Percentiles rank a stretch among this genome's conserved stretches.
Evolutionary conservation across 2,888 invertebrate genomes (phyloP).

Genomic region (Dromius quadrimaculatus): DNA sequence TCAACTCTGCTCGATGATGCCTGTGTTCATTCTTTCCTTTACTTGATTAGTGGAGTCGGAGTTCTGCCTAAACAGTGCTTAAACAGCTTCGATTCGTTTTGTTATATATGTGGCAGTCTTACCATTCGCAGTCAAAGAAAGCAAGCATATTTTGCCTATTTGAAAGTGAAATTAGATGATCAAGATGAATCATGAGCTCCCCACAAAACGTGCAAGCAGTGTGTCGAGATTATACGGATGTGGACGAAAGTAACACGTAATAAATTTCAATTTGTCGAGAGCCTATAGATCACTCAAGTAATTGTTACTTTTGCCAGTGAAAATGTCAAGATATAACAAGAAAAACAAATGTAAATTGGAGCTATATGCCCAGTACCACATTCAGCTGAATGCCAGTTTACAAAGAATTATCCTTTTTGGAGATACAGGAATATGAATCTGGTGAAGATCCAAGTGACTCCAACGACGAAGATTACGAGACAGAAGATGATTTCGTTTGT

Average conservation of each 20-base stretch:
- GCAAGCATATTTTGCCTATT: constrained; percentile 55
- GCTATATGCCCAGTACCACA: constrained; percentile 12
- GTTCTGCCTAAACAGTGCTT: no score
- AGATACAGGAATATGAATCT: no score
- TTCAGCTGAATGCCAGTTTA: constrained; percentile 10
- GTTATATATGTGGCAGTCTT: background rate
- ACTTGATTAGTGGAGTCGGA: no score
- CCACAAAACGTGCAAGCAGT: constrained; percentile 54
- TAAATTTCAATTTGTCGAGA: constrained; percentile 54
- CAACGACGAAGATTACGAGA: no score
- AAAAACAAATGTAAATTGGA: constrained; percentile 4
- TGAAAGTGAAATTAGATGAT: constrained; percentile 54
- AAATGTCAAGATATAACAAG: constrained; percentile 6
- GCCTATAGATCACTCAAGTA: constrained; percentile 54
- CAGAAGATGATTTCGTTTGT: no score
- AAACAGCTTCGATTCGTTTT: background rate
- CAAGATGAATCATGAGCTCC: constrained; percentile 55
- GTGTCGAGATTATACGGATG: constrained; percentile 54
- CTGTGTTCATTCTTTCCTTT: no score
- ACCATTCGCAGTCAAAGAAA: constrained; percentile 26
- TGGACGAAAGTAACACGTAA: constrained; percentile 55
- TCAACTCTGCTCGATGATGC: no score
- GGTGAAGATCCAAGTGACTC: no score
- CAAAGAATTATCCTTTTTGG: no score
- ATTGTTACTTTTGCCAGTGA: constrained; percentile 49